These are phyloP conservation scores for Camptogramma bilineatum DNA, from an alignment of 2,888 invertebrate genomes.

Conservation along the genomic window DNA sequence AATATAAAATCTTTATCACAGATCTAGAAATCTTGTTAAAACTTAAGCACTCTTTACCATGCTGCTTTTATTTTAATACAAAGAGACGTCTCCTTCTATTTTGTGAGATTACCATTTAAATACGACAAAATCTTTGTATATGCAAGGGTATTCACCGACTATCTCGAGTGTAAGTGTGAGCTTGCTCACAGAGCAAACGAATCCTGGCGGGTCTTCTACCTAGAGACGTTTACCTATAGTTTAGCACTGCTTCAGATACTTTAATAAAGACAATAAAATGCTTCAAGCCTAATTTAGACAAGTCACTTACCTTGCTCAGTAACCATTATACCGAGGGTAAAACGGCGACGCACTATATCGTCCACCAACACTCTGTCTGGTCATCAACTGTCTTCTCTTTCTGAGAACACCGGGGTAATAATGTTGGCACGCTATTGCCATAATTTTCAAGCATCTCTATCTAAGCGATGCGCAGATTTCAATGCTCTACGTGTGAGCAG, in stretches of 20 bases:
- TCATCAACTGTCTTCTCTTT: no score
- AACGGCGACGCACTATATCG: no score
- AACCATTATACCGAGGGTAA: no score
- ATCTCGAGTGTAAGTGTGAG: slow-evolving; percentile 35
- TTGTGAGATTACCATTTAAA: slow-evolving; percentile 39
- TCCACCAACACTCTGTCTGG: no score
- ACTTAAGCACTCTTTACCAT: slow-evolving; percentile 11
- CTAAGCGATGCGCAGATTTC: background rate
- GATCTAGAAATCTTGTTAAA: slow-evolving; percentile 22
- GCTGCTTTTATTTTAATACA: slow-evolving; percentile 34
- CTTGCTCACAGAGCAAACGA: slow-evolving; percentile 1
- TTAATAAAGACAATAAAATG: background rate
- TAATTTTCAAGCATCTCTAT: background rate
- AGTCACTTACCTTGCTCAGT: background rate
- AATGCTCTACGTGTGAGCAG: background rate
- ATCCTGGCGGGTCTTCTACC: background rate
- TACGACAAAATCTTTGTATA: slow-evolving; percentile 40
- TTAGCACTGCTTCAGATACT: no score
- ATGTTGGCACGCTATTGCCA: no score
- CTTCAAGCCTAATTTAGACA: no score
- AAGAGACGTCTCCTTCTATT: slow-evolving; percentile 32
- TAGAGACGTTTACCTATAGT: background rate
- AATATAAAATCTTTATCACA: background rate
- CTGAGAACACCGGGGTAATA: no score
- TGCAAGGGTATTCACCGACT: slow-evolving; percentile 41